Percentiles rank a stretch among this genome's conserved stretches.
phyloP scores from a whole-genome alignment of 2,797 vertebrate species.

The Lacerta bilineata region DNA sequence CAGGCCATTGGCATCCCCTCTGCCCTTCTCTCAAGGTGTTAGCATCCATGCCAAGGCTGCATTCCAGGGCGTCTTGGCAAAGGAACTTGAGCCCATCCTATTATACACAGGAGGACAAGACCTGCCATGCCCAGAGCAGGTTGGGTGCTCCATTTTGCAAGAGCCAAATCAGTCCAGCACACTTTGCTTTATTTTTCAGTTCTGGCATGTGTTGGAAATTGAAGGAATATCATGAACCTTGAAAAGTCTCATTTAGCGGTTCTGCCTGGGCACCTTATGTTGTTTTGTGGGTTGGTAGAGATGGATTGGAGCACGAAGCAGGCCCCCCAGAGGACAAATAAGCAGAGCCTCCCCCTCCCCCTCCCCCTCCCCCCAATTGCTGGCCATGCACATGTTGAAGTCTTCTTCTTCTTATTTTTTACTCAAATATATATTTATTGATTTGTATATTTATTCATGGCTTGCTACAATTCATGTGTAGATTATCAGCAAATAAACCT shows the following conservation, averaged over 20 bases:
- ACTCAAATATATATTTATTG: neutral
- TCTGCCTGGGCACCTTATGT: slow-evolving; percentile 65
- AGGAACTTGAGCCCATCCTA: neutral
- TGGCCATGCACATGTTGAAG: neutral
- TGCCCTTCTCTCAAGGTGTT: neutral
- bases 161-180: slow-evolving; percentile 71
- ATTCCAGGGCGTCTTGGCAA: slow-evolving; percentile 22
- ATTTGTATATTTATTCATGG: neutral
- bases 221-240: slow-evolving; percentile 54
- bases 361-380: neutral
- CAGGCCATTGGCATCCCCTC: neutral
- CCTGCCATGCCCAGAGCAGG: slow-evolving; percentile 31
- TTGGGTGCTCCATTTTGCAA: slow-evolving; percentile 66
- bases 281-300: fast-evolving
- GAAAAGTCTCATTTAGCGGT: slow-evolving; percentile 73
- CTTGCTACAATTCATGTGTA: neutral
- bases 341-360: neutral
- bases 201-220: slow-evolving; percentile 66
- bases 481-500: neutral
- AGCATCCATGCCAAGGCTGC: neutral
- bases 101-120: neutral
- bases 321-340: fast-evolving
- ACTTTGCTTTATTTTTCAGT: slow-evolving; percentile 62
- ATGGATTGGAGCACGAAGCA: slow-evolving; percentile 27
- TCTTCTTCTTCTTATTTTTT: neutral